Percentiles rank a stretch among this genome's conserved stretches.
Evolutionary conservation across 1,140 invertebrate species (phyloP).

Genomic region (Asbolus verrucosus): DNA sequence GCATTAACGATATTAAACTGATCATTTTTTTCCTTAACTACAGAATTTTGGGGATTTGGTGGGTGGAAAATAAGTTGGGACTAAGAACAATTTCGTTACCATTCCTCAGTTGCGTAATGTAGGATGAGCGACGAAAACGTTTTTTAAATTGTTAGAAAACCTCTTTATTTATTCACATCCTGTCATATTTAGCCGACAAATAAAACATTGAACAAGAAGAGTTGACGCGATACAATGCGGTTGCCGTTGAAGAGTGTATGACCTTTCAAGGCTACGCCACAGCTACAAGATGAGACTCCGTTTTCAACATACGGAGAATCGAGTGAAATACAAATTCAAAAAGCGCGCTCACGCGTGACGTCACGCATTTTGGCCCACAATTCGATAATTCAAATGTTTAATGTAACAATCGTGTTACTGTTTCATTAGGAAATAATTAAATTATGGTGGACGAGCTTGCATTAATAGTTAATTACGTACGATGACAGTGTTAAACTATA

Average conservation of each 20-base stretch:
- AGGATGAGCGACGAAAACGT: not conserved
- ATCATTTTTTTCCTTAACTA: not conserved
- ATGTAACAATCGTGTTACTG: too few species aligned
- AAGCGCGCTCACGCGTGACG: too few species aligned
- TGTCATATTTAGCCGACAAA: conserved; percentile 18
- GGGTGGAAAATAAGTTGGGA: too few species aligned
- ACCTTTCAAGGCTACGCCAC: conserved; percentile 31
- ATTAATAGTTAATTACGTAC: not conserved
- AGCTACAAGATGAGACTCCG: not conserved
- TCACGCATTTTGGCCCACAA: too few species aligned
- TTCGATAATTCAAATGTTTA: too few species aligned
- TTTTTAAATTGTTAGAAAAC: not conserved
- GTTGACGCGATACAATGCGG: conserved; percentile 7
- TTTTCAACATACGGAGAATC: not conserved
- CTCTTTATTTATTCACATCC: not conserved
- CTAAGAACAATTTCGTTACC: too few species aligned
- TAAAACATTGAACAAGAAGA: conserved; percentile 17
- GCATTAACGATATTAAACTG: conserved; percentile 23
- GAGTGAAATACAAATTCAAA: not conserved
- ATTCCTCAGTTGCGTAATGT: not conserved
- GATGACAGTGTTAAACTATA: not conserved
- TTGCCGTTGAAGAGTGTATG: conserved; percentile 15
- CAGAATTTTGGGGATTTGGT: not conserved
- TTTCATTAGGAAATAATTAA: too few species aligned
- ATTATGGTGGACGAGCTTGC: too few species aligned